A percentile compares a stretch with the other conserved stretches of the same genome.
Evolutionary conservation across 2,113 vertebrate species (phyloP).

Genomic region (Poicephalus meyeri): DNA sequence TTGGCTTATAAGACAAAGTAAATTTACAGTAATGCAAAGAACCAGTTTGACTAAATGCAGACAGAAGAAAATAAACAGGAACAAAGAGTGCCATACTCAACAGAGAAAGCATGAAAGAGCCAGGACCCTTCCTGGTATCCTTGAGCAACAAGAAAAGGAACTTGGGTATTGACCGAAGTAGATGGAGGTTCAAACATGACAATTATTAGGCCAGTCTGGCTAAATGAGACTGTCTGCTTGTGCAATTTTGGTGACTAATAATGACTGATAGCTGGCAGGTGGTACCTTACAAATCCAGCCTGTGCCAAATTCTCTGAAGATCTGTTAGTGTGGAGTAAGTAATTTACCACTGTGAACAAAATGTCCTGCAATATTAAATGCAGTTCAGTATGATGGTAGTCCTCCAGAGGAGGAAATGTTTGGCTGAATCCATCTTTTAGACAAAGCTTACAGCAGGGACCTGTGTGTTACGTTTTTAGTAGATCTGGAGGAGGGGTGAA

Average conservation of each 20-base stretch:
- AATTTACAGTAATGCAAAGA: not conserved
- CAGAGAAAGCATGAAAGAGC: not conserved
- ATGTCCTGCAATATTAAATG: not conserved
- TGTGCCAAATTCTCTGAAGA: conserved; percentile 11
- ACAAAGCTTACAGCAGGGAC: not conserved
- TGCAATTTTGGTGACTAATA: conserved; percentile 20
- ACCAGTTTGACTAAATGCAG: not conserved
- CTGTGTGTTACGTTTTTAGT: not conserved
- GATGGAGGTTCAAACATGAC: not conserved
- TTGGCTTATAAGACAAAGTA: not conserved
- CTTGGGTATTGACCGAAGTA: not conserved
- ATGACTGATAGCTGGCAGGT: conserved; percentile 37
- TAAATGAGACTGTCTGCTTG: not conserved
- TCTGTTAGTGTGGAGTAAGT: not conserved
- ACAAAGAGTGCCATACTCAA: not conserved
- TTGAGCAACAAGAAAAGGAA: not conserved
- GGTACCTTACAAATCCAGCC: conserved; percentile 33
- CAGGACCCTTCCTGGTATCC: not conserved
- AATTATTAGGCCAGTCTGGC: not conserved
- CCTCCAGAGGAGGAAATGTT: not conserved
- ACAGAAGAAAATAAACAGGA: not conserved
- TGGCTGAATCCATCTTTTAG: not conserved
- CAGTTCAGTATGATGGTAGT: not conserved
- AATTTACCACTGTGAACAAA: not conserved
- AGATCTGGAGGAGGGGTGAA: not conserved